Conservation (phyloP, 2,113 vertebrate species). For the Tympanuchus pallidicinctus region DNA sequence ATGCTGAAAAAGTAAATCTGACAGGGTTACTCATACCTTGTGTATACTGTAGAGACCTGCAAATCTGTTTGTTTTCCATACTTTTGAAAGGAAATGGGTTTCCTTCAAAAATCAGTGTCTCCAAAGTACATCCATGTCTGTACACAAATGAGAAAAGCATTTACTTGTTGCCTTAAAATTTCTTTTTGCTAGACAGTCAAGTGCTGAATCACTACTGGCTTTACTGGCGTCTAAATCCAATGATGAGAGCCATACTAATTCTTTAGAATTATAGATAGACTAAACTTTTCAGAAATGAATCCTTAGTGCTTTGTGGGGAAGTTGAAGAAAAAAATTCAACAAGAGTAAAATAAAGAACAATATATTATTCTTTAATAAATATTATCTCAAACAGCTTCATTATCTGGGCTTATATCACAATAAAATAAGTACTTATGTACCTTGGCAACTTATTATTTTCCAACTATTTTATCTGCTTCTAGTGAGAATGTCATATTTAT, state of each 20-base stretch:
- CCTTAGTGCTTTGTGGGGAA: not conserved
- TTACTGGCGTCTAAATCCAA: not conserved
- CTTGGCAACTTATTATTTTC: not conserved
- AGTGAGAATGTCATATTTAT: not conserved
- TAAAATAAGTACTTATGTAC: not conserved
- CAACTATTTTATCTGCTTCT: not conserved
- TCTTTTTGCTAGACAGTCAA: slow-evolving; percentile 1
- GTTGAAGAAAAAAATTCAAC: not conserved
- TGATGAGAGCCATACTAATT: not conserved
- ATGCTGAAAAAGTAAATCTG: slow-evolving; percentile 72
- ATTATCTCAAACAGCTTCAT: not conserved
- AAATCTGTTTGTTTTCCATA: slow-evolving; percentile 40
- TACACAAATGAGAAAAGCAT: not conserved
- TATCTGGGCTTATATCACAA: not conserved
- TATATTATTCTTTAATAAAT: not conserved
- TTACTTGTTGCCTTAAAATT: not conserved
- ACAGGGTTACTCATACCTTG: slow-evolving; percentile 72
- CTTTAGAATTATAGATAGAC: not conserved
- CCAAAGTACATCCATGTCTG: not conserved
- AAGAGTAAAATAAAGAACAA: not conserved
- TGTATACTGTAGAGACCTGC: slow-evolving; percentile 40
- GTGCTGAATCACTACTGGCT: not conserved
- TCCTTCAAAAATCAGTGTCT: slow-evolving; percentile 22
- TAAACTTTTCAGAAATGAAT: not conserved
- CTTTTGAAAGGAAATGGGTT: slow-evolving; percentile 55